phyloP scores from a whole-genome alignment of 1,140 invertebrate genomes.

The Vanessa tameamea region DNA sequence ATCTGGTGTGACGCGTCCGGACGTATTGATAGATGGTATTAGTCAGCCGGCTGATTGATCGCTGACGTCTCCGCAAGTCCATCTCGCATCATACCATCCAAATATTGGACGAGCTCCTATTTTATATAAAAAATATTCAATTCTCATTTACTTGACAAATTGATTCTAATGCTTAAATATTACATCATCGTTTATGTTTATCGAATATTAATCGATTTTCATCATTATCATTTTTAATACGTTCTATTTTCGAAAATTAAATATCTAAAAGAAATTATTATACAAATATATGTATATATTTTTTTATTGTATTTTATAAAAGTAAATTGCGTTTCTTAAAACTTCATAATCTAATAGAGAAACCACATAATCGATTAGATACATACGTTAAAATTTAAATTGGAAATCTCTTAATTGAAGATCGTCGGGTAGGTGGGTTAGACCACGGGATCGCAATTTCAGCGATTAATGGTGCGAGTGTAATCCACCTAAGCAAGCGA shows the following conservation, averaged over 20 bases:
- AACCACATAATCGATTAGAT: conserved; percentile 1
- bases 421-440: conserved; percentile 50
- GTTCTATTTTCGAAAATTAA: background rate
- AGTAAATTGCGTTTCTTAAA: background rate
- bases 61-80: conserved; percentile 62
- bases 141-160: conserved; percentile 6
- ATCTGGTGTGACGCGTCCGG: conserved; percentile 68
- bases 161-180: background rate
- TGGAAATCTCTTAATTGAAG: conserved; percentile 69
- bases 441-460: conserved; percentile 68
- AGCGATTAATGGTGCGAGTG: conserved; percentile 72
- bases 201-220: too few species aligned
- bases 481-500: conserved; percentile 74
- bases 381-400: conserved; percentile 61
- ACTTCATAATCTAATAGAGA: background rate
- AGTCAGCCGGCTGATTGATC: conserved; percentile 71
- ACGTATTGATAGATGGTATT: conserved; percentile 77
- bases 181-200: background rate
- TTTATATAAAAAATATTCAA: conserved; percentile 36
- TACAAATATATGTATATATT: background rate
- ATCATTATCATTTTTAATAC: too few species aligned
- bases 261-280: background rate
- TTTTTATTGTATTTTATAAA: background rate
- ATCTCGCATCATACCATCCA: conserved; percentile 52
- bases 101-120: conserved; percentile 51